Conservation (phyloP, 2,888 invertebrate genomes). For the Tipula vernalis region DNA sequence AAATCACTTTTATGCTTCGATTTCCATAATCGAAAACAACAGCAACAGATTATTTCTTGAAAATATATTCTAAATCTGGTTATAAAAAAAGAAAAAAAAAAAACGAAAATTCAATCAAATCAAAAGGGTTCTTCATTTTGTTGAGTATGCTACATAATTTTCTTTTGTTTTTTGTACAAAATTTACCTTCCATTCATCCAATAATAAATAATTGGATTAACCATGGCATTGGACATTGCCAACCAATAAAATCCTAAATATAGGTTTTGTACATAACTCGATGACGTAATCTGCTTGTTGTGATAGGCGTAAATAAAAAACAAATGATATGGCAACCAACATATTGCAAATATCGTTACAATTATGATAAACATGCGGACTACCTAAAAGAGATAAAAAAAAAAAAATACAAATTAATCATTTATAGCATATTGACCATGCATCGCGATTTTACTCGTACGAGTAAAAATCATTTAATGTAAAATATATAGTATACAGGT, state of each 20-base stretch:
- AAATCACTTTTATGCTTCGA: constrained; percentile 10
- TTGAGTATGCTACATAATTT: background rate
- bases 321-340: constrained; percentile 80
- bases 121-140: background rate
- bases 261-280: constrained; percentile 67
- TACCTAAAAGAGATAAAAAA: constrained; percentile 44
- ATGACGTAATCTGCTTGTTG: constrained; percentile 50
- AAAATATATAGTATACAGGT: too few species aligned
- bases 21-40: constrained; percentile 31
- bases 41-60: constrained; percentile 53
- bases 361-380: constrained; percentile 84
- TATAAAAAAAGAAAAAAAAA: background rate
- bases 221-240: constrained; percentile 89
- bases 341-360: constrained; percentile 72
- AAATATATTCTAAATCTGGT: constrained; percentile 57
- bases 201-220: constrained; percentile 84
- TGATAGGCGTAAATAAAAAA: constrained; percentile 67
- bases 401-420: background rate
- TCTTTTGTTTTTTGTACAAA: background rate
- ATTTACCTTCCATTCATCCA: constrained; percentile 83
- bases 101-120: background rate
- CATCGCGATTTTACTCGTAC: too few species aligned
- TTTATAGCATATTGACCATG: too few species aligned
- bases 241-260: constrained; percentile 81
- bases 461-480: too few species aligned